Evolutionary conservation across 64 coral and sea anemone species (phyloP).

Genomic region (Montipora sp.): DNA sequence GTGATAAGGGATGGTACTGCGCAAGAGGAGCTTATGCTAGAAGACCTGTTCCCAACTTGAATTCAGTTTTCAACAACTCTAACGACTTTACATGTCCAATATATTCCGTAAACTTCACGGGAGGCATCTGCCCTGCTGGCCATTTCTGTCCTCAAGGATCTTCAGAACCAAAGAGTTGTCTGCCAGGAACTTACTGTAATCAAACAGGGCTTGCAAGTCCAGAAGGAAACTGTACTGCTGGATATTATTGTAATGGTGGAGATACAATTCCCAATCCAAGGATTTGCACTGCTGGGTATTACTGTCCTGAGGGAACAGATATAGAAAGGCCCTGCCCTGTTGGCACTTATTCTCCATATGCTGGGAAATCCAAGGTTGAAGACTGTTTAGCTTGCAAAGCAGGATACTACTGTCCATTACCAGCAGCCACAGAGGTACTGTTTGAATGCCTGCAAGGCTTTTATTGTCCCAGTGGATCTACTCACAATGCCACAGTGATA

Average conservation of each 20-base stretch:
- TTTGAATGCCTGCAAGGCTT: conserved; percentile 97
- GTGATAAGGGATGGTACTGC: conserved; percentile 95
- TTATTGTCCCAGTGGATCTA: conserved; percentile 89
- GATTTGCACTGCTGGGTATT: conserved; percentile 80
- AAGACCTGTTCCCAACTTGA: conserved; percentile 61
- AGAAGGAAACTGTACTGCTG: conserved; percentile 84
- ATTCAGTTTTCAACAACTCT: conserved; percentile 75
- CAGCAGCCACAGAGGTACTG: conserved; percentile 80
- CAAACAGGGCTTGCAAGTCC: conserved; percentile 74
- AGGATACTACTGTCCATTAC: conserved; percentile 89
- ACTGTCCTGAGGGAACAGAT: conserved; percentile 82
- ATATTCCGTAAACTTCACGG: conserved; percentile 95
- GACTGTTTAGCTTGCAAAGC: conserved; percentile 91
- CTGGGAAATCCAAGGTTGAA: conserved; percentile 73
- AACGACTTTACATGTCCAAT: conserved; percentile 88
- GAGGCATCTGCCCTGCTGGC: conserved; percentile 86
- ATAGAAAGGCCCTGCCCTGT: conserved; percentile 76
- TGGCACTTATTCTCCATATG: conserved; percentile 87
- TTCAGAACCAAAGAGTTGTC: conserved; percentile 67
- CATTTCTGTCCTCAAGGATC: conserved; percentile 87
- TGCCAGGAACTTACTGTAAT: conserved; percentile 82
- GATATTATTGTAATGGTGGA: conserved; percentile 81
- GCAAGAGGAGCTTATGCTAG: conserved; percentile 80
- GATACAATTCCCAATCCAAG: conserved; percentile 71
- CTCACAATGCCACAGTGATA: conserved; percentile 83